phyloP scores from a whole-genome alignment of 2,797 vertebrate genomes.

The Labroides dimidiatus region DNA sequence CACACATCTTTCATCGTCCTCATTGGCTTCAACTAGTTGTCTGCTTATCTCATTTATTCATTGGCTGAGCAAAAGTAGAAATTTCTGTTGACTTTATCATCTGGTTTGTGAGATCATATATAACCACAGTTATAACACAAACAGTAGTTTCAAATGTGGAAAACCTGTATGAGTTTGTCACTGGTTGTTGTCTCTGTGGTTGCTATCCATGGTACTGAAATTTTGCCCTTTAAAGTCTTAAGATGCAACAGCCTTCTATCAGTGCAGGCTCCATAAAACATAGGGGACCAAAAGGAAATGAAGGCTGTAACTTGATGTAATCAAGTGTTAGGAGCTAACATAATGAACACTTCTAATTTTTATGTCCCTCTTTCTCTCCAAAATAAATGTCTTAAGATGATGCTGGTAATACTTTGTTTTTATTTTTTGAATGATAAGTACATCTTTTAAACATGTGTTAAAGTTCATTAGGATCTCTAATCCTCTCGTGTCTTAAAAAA shows the following conservation, averaged over 20 bases:
- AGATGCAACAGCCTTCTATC: slow-evolving; percentile 9
- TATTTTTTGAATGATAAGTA: too few relatives aligned
- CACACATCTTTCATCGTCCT: slow-evolving; percentile 33
- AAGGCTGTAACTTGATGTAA: slow-evolving; percentile 3
- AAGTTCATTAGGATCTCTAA: too few relatives aligned
- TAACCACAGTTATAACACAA: slow-evolving; percentile 22
- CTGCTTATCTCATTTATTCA: slow-evolving; percentile 30
- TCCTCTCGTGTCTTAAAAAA: background rate
- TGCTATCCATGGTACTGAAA: slow-evolving; percentile 87
- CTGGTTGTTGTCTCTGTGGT: background rate
- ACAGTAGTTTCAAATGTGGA: background rate
- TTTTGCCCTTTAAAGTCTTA: slow-evolving; percentile 17
- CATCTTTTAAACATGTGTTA: rapidly evolving
- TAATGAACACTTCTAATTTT: slow-evolving; percentile 7
- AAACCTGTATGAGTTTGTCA: background rate
- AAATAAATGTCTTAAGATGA: too few relatives aligned
- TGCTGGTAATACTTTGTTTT: too few relatives aligned
- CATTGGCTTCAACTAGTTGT: slow-evolving; percentile 30
- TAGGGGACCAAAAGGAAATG: slow-evolving; percentile 34
- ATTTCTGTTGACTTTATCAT: slow-evolving; percentile 14
- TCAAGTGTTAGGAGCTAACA: background rate
- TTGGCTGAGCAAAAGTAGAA: slow-evolving; percentile 32
- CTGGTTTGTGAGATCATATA: slow-evolving; percentile 19
- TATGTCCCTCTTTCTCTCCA: too few relatives aligned
- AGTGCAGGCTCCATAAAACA: slow-evolving; percentile 25